Evolutionary conservation across 2,888 invertebrate species (phyloP).

Genomic region (Leptodirus hochenwartii): DNA sequence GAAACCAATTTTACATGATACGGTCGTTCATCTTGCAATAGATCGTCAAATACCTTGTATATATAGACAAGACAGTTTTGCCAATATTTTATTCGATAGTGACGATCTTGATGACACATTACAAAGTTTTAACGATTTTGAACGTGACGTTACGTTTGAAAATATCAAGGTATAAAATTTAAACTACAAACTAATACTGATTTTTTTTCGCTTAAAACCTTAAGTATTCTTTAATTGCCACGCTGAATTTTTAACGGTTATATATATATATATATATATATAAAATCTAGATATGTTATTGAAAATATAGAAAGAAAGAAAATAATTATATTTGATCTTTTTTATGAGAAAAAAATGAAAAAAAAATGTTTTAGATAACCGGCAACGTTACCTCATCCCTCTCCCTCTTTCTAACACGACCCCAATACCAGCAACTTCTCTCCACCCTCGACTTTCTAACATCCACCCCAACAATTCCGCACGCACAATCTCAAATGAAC

Average conservation of each 20-base stretch:
- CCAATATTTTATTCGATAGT: constrained; percentile 20
- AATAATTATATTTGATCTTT: too few species aligned
- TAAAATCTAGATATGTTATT: too few species aligned
- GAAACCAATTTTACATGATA: constrained; percentile 80
- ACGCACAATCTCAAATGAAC: constrained; percentile 5
- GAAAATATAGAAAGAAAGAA: too few species aligned
- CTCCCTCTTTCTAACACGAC: constrained; percentile 67
- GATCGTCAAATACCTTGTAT: constrained; percentile 19
- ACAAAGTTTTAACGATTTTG: constrained; percentile 7
- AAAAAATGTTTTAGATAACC: constrained; percentile 34
- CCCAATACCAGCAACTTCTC: constrained; percentile 78
- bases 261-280: too few species aligned
- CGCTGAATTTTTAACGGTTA: too few species aligned
- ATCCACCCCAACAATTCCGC: constrained; percentile 19
- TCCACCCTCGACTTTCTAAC: constrained; percentile 39
- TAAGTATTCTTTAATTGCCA: too few species aligned
- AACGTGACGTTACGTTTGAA: constrained; percentile 11
- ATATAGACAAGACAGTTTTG: constrained; percentile 19
- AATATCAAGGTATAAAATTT: constrained; percentile 14
- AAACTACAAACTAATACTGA: constrained; percentile 1
- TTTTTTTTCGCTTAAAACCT: constrained; percentile 3
- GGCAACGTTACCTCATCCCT: constrained; percentile 71
- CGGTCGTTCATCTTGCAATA: constrained; percentile 50
- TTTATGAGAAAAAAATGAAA: too few species aligned
- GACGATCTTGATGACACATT: constrained; percentile 15